Evolutionary conservation across 2,113 vertebrate genomes (phyloP), one percentile per base, ranked within the genome.

Genomic region (Notechis scutatus): DNA sequence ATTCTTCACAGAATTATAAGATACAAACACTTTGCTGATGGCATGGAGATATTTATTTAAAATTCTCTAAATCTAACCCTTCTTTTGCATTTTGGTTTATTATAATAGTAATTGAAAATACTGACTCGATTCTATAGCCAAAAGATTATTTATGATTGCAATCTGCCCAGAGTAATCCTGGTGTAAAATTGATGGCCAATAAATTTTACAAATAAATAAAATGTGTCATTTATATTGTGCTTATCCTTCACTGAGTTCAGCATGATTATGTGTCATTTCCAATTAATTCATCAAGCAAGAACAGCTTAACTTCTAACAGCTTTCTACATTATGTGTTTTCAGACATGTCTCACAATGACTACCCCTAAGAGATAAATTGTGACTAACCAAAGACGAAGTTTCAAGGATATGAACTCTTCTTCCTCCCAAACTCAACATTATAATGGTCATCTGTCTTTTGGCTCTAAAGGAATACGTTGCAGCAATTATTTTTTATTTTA

Each of bases 11-110:
- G 61, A n/a, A 69, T n/a, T n/a, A 69, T n/a, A 50, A 69, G 29
- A 5, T 69, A 69, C 29, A n/a, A 69, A 64, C n/a, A 69, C 11
- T 69, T 12, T 69, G 61, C 61, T 69, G 64, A 69, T 69, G 12
- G 29, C n/a, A 69, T n/a, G 29, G 14, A 69, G 14, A 4, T 69
- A 69, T 69, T n/a, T 14, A 69, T n/a, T n/a, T 12, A 3, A 29
- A 64, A 64, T 1, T 69, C 26, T 59, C 15, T 59, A 21, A 59
- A 59, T 90, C 88, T 42, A 39, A 90, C 6, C 39, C 21, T 15
- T 8, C 64, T 56, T 89, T 92, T 34, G 14, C 2, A 55, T 0
- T 94, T 85, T 56, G 93, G n/a, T 34, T 95, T 91, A 54, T 56
- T 45, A 42, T 14, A 59, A 21, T 18, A 90, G 45, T 42, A 29